Evolutionary conservation across 2,797 vertebrate genomes (phyloP).

Genomic region (Scleropages formosus): DNA sequence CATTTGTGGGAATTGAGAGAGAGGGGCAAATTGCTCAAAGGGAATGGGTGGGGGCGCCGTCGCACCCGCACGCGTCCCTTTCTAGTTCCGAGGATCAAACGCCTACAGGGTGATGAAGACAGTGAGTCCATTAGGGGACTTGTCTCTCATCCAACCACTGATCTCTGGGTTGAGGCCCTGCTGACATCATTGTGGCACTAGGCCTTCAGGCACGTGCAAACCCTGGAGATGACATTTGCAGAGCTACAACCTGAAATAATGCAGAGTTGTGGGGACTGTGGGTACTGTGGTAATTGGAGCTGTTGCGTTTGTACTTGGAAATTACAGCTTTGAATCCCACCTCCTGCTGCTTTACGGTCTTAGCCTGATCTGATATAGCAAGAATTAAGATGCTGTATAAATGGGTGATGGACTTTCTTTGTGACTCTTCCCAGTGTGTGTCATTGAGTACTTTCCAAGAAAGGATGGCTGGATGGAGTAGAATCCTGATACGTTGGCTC

Average conservation of each 20-base stretch:
- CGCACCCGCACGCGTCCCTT: constrained; percentile 46
- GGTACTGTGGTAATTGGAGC: no score
- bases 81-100: constrained; percentile 10
- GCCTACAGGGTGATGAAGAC: neutral
- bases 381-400: no score
- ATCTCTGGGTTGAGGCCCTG: neutral
- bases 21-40: constrained; percentile 71
- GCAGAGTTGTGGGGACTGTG: no score
- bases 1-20: constrained; percentile 66
- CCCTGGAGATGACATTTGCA: neutral
- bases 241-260: constrained; percentile 7
- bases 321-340: no score
- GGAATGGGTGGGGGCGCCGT: constrained; percentile 53
- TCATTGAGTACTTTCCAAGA: neutral
- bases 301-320: no score
- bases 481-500: no score
- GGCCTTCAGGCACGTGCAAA: neutral
- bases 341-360: no score
- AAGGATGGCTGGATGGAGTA: neutral
- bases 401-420: no score
- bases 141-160: neutral
- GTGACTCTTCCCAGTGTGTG: neutral
- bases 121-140: constrained; percentile 2
- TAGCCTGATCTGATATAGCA: no score
- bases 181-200: neutral